Base-by-base conservation (phyloP, 2,888 invertebrate species). In the Lochmaea capreae region DNA sequence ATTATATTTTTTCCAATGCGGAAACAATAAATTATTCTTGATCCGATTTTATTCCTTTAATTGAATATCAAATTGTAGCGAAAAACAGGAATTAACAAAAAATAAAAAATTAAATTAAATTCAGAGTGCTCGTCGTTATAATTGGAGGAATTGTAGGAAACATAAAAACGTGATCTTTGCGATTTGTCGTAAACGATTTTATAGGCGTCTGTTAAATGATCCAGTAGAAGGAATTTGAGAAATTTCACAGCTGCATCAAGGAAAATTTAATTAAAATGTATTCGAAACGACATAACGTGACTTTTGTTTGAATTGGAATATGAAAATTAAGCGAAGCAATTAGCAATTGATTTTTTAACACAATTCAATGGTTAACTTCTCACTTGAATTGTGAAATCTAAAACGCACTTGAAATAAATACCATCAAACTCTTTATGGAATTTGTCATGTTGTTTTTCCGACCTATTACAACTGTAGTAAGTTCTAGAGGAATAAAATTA, bases 161-260 rank as follows among this genome's bases (percentile, higher is more conserved):
- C 63, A 69, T 70, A 70, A 70, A 70, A 70, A 70, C 70, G 70
- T 70, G 63, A 69, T 69, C 69, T 63, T 63, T 39, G 54, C n/a
- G 54, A 70, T 70, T 62, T 22, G 26, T 63, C 62, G 62, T 62
- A 70, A 70, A 54, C 63, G 57, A 39, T 22, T 70, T 70, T 70
- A 70, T 70, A 22, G 70, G 54, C 70, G 70, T 6, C 59, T 54
- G 63, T 69, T 69, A 69, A 69, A 69, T 63, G 42, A 42, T 59
- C 39, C 54, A 69, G 52, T 22, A 54, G n/a, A 69, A 57, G 62
- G 61, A 46, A 49, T 68, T 68, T 61, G 68, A 68, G 68, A 58
- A 58, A 69, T 26, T 63, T 69, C 69, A 42, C 69, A 69, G 63
- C 69, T 69, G 69, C 46, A 61, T 69, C 49, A 52, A 42, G 59